Evolutionary conservation across 2,888 invertebrate species (phyloP).

Genomic region (Athrips mouffetella): DNA sequence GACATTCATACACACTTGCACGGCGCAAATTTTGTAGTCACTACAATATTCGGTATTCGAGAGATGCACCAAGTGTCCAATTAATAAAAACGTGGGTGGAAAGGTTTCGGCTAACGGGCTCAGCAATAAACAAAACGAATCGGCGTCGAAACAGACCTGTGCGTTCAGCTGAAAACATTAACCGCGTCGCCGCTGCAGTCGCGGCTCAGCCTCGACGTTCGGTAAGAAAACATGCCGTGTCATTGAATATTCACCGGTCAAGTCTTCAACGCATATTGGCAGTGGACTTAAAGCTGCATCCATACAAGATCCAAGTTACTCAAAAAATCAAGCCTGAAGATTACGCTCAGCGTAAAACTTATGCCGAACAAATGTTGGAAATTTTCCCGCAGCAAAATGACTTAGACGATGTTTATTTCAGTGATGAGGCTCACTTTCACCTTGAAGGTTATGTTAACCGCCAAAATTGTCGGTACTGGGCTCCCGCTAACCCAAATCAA

Average conservation of each 20-base stretch:
- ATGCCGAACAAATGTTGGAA: conserved; percentile 1
- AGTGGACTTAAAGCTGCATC: background rate
- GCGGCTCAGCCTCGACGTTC: background rate
- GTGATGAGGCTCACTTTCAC: conserved; percentile 1
- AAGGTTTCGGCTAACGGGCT: no score
- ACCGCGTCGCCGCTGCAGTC: no score
- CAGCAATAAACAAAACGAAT: no score
- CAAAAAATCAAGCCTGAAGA: conserved; percentile 4
- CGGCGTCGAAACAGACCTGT: no score
- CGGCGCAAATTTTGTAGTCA: no score
- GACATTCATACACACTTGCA: no score
- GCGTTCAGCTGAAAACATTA: no score
- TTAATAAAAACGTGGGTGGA: no score
- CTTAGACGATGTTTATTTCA: background rate
- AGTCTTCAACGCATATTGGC: background rate
- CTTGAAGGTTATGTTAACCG: conserved; percentile 2
- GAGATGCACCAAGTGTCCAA: no score
- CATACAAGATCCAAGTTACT: conserved; percentile 11
- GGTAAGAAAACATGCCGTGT: background rate
- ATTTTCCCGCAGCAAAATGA: background rate
- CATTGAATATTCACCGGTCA: background rate
- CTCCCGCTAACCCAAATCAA: conserved; percentile 10
- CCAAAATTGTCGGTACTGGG: conserved; percentile 11
- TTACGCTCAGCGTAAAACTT: conserved; percentile 3
- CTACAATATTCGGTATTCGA: no score